Evolutionary conservation across 1,140 invertebrate genomes (phyloP).

Genomic region (Diplogasteroides magnus): DNA sequence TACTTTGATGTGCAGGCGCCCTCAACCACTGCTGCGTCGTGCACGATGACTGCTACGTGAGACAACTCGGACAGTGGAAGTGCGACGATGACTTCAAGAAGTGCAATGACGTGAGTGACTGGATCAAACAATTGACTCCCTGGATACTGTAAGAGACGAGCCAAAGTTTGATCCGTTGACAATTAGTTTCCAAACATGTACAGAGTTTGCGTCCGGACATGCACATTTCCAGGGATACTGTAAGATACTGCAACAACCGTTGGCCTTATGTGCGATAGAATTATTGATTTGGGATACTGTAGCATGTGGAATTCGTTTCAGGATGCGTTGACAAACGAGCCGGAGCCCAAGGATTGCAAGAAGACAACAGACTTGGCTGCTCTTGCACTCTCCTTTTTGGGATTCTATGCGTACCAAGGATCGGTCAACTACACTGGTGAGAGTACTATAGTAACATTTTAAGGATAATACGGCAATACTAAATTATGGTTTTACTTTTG

Average conservation of each 20-base stretch:
- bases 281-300: too few relatives aligned
- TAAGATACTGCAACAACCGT: too few relatives aligned
- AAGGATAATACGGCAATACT: too few relatives aligned
- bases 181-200: too few relatives aligned
- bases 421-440: conserved; percentile 16
- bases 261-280: too few relatives aligned
- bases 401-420: conserved; percentile 9
- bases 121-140: neutral
- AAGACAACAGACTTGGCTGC: neutral
- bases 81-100: conserved; percentile 23
- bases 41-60: conserved; percentile 27
- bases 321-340: neutral
- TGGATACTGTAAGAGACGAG: too few relatives aligned
- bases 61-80: conserved; percentile 9
- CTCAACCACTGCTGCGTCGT: conserved; percentile 26
- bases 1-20: conserved; percentile 15
- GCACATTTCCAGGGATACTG: too few relatives aligned
- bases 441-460: neutral
- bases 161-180: too few relatives aligned
- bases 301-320: too few relatives aligned
- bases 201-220: too few relatives aligned
- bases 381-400: neutral
- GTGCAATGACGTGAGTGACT: conserved; percentile 11
- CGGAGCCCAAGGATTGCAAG: conserved; percentile 2
- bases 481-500: too few relatives aligned